Conservation (phyloP, 2,888 invertebrate species). For the Caenorhabditis sp. region DNA sequence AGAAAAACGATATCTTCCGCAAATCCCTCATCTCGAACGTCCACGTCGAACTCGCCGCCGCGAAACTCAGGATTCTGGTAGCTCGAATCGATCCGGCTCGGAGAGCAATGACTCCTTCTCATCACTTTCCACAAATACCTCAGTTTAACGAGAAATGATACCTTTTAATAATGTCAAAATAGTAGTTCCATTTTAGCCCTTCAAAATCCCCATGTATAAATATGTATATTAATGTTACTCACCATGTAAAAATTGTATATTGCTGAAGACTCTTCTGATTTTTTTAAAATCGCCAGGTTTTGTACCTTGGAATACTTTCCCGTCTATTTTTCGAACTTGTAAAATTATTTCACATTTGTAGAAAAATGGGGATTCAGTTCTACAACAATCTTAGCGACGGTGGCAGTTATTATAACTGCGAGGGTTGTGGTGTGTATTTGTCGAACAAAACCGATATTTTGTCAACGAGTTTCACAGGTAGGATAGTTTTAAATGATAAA, state of each 20-base stretch:
- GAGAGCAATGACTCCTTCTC: conserved; percentile 6
- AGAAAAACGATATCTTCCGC: background rate
- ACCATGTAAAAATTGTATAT: conserved; percentile 6
- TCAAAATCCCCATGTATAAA: too few relatives aligned
- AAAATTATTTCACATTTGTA: background rate
- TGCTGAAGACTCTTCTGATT: conserved; percentile 16
- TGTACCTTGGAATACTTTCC: conserved; percentile 2
- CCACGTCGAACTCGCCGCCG: background rate
- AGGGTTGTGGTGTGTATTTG: conserved; percentile 91
- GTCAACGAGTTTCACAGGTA: conserved; percentile 38
- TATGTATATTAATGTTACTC: too few relatives aligned
- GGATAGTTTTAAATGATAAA: too few relatives aligned
- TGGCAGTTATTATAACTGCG: conserved; percentile 91
- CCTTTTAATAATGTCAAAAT: too few relatives aligned
- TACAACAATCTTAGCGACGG: conserved; percentile 93
- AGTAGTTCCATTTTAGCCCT: too few relatives aligned
- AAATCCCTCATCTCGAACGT: background rate
- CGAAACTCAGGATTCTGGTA: background rate
- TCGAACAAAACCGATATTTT: conserved; percentile 93
- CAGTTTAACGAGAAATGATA: background rate
- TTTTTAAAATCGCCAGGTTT: background rate
- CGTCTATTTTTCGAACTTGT: background rate
- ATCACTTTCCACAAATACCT: background rate
- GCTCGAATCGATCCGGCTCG: conserved; percentile 8
- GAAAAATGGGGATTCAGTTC: conserved; percentile 87